Base-by-base conservation (phyloP, 1,140 invertebrate species). In the Aradophagus sp. region DNA sequence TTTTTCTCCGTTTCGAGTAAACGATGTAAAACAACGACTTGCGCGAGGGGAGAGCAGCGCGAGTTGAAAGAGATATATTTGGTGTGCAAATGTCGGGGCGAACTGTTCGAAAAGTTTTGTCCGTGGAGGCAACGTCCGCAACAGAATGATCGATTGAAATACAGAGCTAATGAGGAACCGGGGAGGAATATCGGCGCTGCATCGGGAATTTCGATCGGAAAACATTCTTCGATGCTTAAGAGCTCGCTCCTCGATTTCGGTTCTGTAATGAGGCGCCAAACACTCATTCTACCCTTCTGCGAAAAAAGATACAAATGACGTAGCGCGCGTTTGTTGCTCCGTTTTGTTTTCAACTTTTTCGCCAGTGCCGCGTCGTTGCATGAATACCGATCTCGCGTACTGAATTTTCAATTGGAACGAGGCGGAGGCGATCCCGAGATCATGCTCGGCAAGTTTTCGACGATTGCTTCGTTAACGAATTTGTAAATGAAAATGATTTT, bases 91-190 rank as follows among this genome's bases (percentile, higher is more conserved):
- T 7, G n/a, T 29, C n/a, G 16, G 35, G 13, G 34, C 26, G 27
- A 53, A 58, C n/a, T 35, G 14, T 5, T 15, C 63, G 35, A 53
- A 52, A 52, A 45, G 53, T 59, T 45, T 2, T 11, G 27, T 42
- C 14, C 20, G 38, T 2, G 4, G 45, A 29, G 36, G 45, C 67
- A 59, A 59, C 35, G 53, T 23, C 52, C 59, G 67, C 68, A 50
- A 27, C 59, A 59, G 55, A 71, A 65, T 65, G 55, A 71, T 71
- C 59, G 68, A 71, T 71, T 59, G 59, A 65, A 71, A 71, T 65
- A 52, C 59, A 53, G 67, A 53, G 53, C 68, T 71, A 65, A 71
- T 63, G 68, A 71, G 68, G 55, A 71, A 71, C 53, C 55, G 47
- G 14, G 16, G 27, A 38, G 48, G 39, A 41, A 63, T 58, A 70